These are phyloP conservation scores for Thumatha senex DNA, from an alignment of 2,888 invertebrate species.

Conservation along the genomic window DNA sequence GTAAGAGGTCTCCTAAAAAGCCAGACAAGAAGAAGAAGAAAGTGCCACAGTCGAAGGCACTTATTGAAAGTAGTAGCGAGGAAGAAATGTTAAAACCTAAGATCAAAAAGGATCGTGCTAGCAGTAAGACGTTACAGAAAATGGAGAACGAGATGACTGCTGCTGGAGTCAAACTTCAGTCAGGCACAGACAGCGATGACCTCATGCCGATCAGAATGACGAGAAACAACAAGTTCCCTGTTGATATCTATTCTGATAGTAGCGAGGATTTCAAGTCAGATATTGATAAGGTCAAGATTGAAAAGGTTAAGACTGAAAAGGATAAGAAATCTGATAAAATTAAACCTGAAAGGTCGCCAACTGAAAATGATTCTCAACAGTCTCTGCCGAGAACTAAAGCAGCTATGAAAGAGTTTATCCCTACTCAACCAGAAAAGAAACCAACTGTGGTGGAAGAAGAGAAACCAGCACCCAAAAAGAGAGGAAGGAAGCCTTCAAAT, in stretches of 20 bases:
- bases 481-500: constrained; percentile 74
- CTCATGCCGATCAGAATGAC: constrained; percentile 85
- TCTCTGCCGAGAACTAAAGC: constrained; percentile 90
- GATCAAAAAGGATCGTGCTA: constrained; percentile 64
- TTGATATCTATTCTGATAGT: constrained; percentile 93
- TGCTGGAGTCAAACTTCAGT: constrained; percentile 80
- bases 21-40: constrained; percentile 80
- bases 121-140: constrained; percentile 86
- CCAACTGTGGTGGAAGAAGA: constrained; percentile 45
- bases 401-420: constrained; percentile 92
- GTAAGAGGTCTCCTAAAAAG: constrained; percentile 69
- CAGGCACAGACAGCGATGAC: constrained; percentile 92
- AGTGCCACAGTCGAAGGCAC: constrained; percentile 70
- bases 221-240: constrained; percentile 83
- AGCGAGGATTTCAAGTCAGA: constrained; percentile 81
- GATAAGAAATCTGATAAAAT: constrained; percentile 74
- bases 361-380: constrained; percentile 87
- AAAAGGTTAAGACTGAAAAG: constrained; percentile 78
- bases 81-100: constrained; percentile 76
- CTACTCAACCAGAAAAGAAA: constrained; percentile 69
- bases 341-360: constrained; percentile 84
- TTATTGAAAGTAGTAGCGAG: constrained; percentile 85
- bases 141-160: constrained; percentile 89
- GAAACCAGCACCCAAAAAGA: constrained; percentile 68
- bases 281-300: constrained; percentile 65